Conservation (phyloP, 1,140 invertebrate species). For the Microvelia longipes region DNA sequence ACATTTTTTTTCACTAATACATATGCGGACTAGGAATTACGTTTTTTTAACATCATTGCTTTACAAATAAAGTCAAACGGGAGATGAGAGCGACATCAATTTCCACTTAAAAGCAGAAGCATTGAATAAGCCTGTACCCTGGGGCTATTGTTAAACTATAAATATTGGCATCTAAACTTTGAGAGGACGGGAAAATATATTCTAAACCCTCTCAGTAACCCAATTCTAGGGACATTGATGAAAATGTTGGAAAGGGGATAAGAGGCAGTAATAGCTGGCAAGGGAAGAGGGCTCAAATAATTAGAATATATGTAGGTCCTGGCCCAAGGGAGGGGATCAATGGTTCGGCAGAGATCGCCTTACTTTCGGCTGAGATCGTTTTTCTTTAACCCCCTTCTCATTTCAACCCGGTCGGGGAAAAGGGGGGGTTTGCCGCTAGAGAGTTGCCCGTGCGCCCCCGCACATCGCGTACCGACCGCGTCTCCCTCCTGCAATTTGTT, state of each 20-base stretch:
- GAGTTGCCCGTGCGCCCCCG: neutral
- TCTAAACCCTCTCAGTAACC: neutral
- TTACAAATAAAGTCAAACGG: no score
- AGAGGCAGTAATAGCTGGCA: no score
- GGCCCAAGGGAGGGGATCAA: neutral
- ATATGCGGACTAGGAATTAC: no score
- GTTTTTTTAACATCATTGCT: no score
- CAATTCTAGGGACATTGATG: neutral
- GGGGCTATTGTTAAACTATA: neutral
- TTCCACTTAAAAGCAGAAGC: no score
- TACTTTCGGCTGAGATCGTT: neutral
- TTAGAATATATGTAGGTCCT: neutral
- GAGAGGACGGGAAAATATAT: neutral
- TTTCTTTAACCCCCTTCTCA: neutral
- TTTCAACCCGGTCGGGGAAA: neutral
- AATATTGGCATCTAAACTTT: neutral
- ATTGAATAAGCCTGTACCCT: no score
- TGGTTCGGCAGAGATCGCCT: neutral
- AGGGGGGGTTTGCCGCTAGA: neutral
- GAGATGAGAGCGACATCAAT: no score
- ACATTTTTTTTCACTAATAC: no score
- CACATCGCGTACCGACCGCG: neutral
- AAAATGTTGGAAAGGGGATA: neutral
- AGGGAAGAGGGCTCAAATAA: neutral
- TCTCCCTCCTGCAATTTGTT: no score